These are phyloP conservation scores for Pseudachorutes palmiensis DNA, from an alignment of 1,140 invertebrate species.

Conservation along the genomic window DNA sequence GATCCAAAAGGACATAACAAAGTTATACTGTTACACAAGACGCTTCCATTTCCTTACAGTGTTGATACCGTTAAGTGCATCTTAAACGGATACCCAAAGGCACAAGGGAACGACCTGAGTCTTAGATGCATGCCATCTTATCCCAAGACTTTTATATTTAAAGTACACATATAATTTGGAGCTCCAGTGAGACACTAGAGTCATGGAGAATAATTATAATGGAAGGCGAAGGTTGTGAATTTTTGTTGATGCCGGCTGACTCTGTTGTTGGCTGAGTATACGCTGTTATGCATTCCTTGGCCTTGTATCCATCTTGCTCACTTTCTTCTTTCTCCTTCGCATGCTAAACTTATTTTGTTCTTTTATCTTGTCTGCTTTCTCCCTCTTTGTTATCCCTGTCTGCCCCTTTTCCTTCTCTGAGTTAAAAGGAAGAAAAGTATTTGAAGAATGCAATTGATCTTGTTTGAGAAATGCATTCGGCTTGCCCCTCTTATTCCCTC, in stretches of 20 bases:
- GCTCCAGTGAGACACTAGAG: too few relatives aligned
- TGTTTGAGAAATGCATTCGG: slow-evolving; percentile 24
- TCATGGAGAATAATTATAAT: too few relatives aligned
- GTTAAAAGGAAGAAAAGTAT: slow-evolving; percentile 19
- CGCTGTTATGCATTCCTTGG: slow-evolving; percentile 3
- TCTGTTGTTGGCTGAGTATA: neutral
- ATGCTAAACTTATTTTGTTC: slow-evolving; percentile 29
- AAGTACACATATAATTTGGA: too few relatives aligned
- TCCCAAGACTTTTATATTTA: too few relatives aligned
- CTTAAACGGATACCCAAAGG: too few relatives aligned
- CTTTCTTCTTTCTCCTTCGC: slow-evolving; percentile 6
- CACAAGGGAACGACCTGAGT: too few relatives aligned
- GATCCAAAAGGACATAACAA: neutral
- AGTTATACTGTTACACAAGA: too few relatives aligned
- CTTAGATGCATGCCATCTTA: too few relatives aligned
- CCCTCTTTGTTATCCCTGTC: neutral
- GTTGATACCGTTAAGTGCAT: too few relatives aligned
- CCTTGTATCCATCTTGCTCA: slow-evolving; percentile 11
- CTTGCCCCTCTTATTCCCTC: neutral
- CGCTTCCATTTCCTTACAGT: too few relatives aligned
- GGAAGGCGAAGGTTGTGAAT: too few relatives aligned
- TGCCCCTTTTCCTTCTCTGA: slow-evolving; percentile 14
- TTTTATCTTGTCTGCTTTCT: slow-evolving; percentile 12
- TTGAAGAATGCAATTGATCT: slow-evolving; percentile 36
- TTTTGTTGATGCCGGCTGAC: neutral